phyloP scores from a whole-genome alignment of 2,113 vertebrate species.

The Chaenocephalus aceratus region DNA sequence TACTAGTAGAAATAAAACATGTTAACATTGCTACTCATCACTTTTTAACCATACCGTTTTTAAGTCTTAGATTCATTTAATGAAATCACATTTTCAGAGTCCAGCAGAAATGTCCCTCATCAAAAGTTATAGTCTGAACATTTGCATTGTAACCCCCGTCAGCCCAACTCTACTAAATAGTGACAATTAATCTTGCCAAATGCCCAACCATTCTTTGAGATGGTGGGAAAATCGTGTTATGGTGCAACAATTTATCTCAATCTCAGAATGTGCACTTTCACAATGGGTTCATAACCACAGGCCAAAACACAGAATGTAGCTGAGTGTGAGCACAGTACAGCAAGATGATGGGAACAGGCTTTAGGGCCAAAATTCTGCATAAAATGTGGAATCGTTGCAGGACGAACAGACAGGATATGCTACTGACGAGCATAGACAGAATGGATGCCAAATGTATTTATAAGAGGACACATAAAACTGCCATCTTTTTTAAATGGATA shows the following conservation, averaged over 20 bases:
- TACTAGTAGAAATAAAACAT: too few relatives aligned
- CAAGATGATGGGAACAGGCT: background rate
- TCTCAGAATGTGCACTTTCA: background rate
- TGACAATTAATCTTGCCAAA: background rate
- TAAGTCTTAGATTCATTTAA: too few relatives aligned
- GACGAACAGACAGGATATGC: background rate
- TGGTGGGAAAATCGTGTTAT: background rate
- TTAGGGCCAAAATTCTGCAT: background rate
- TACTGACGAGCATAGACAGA: background rate
- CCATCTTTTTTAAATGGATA: conserved; percentile 21
- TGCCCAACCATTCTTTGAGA: background rate
- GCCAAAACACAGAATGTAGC: background rate
- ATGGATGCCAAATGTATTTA: background rate
- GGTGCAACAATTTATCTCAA: background rate
- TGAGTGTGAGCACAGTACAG: too few relatives aligned
- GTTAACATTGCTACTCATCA: background rate
- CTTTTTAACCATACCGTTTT: background rate
- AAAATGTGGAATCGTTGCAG: background rate
- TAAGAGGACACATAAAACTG: background rate
- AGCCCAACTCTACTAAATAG: background rate
- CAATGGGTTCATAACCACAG: background rate
- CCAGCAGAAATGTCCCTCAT: background rate
- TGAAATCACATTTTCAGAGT: background rate
- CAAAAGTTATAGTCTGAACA: background rate
- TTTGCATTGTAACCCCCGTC: background rate